These are phyloP conservation scores for Dorcus parallelipipedus DNA, from an alignment of 2,888 invertebrate genomes.

Conservation along the genomic window DNA sequence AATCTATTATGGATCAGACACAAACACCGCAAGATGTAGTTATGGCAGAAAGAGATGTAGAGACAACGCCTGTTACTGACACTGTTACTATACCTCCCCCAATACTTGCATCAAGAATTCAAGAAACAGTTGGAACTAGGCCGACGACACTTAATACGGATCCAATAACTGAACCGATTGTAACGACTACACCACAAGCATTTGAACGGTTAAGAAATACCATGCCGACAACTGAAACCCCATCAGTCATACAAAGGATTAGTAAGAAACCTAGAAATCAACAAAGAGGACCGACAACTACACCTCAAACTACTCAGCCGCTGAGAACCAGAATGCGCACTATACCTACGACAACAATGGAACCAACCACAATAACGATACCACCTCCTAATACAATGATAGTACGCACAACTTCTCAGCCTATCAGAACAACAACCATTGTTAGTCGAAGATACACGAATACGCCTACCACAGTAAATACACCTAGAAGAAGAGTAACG, in stretches of 20 bases:
- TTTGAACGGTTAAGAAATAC: neutral
- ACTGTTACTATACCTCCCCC: too few relatives aligned
- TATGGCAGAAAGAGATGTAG: too few relatives aligned
- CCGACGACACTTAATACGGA: too few relatives aligned
- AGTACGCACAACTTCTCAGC: constrained; percentile 12
- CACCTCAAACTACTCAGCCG: constrained; percentile 4
- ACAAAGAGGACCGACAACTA: constrained; percentile 26
- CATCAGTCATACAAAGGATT: too few relatives aligned
- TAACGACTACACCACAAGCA: constrained; percentile 22
- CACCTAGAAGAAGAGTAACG: constrained; percentile 30
- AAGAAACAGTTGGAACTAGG: too few relatives aligned
- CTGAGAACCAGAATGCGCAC: neutral
- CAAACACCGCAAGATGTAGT: too few relatives aligned
- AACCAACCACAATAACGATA: constrained; percentile 7
- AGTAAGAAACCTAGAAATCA: constrained; percentile 14
- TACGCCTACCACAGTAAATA: constrained; percentile 13
- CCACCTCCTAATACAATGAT: constrained; percentile 14
- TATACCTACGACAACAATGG: neutral
- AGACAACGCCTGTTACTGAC: too few relatives aligned
- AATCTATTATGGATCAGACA: too few relatives aligned
- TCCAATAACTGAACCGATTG: constrained; percentile 7
- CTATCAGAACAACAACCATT: constrained; percentile 6
- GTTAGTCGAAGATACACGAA: constrained; percentile 4
- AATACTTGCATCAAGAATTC: too few relatives aligned
- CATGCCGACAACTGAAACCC: too few relatives aligned